Percentiles rank a stretch among this genome's conserved stretches.
Conservation (phyloP, 2,113 vertebrate genomes). For the Halcyon senegalensis region DNA sequence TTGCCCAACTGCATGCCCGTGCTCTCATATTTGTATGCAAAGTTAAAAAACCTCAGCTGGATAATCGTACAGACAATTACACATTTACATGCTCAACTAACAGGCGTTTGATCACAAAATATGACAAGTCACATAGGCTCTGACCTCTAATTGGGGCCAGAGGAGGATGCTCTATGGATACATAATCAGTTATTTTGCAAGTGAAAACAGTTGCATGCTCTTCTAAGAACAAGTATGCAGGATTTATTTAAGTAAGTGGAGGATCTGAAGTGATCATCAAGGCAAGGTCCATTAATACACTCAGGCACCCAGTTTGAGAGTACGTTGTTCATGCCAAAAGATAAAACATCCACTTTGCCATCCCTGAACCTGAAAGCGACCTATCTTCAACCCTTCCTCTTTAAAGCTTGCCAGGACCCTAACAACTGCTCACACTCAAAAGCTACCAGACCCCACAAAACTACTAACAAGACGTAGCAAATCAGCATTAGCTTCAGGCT, state of each 20-base stretch:
- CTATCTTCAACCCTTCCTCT: background rate
- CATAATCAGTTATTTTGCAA: background rate
- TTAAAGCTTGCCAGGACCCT: background rate
- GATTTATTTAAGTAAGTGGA: background rate
- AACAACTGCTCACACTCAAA: background rate
- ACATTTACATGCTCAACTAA: slow-evolving; percentile 3
- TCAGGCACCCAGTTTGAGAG: background rate
- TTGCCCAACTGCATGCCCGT: background rate
- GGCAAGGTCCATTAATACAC: background rate
- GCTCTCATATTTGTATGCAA: background rate
- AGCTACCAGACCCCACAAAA: background rate
- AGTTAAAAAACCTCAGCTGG: background rate
- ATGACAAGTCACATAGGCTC: background rate
- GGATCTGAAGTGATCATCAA: background rate
- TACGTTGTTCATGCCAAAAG: background rate
- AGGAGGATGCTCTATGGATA: background rate
- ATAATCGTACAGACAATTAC: slow-evolving; percentile 11
- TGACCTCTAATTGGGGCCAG: background rate
- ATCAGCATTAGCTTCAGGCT: background rate
- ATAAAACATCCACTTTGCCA: background rate
- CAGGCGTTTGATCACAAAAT: background rate
- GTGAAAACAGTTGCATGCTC: background rate
- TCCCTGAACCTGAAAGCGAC: background rate
- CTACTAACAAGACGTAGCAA: background rate
- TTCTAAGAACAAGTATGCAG: background rate